A percentile compares a stretch with the other conserved stretches of the same genome.
These are phyloP conservation scores for Drosophila pandora DNA, from an alignment of 1,140 invertebrate genomes.

Conservation along the genomic window DNA sequence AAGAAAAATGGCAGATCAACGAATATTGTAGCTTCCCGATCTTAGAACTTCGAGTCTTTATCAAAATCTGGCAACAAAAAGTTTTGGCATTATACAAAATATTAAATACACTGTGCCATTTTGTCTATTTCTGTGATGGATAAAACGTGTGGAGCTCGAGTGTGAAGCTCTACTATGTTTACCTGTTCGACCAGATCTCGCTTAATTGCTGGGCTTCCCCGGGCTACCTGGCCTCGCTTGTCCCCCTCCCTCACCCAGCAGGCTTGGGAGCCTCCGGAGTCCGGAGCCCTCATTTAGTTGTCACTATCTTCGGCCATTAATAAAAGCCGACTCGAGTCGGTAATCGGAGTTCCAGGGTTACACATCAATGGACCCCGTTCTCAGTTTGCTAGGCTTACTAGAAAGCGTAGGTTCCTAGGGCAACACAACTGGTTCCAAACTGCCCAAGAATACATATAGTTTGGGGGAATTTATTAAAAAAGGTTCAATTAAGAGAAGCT, in stretches of 20 bases:
- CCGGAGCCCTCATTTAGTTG: conserved; percentile 65
- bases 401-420: conserved; percentile 11
- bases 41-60: too few relatives aligned
- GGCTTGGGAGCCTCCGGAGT: conserved; percentile 31
- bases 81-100: too few relatives aligned
- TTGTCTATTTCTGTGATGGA: too few relatives aligned
- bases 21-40: too few relatives aligned
- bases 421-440: background rate
- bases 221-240: too few relatives aligned
- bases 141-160: too few relatives aligned
- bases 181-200: conserved; percentile 59
- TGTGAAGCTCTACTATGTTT: conserved; percentile 37
- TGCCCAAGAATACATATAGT: too few relatives aligned
- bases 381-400: conserved; percentile 56
- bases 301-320: conserved; percentile 72
- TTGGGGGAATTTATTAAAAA: too few relatives aligned
- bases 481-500: too few relatives aligned
- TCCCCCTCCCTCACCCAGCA: conserved; percentile 22
- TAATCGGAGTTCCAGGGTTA: conserved; percentile 30
- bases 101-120: too few relatives aligned
- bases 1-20: too few relatives aligned
- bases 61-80: too few relatives aligned
- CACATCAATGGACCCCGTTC: conserved; percentile 48
- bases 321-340: conserved; percentile 30
- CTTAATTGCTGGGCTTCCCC: conserved; percentile 56